Base-by-base conservation (phyloP, 1,140 invertebrate species). In the Rhysida immarginata region DNA sequence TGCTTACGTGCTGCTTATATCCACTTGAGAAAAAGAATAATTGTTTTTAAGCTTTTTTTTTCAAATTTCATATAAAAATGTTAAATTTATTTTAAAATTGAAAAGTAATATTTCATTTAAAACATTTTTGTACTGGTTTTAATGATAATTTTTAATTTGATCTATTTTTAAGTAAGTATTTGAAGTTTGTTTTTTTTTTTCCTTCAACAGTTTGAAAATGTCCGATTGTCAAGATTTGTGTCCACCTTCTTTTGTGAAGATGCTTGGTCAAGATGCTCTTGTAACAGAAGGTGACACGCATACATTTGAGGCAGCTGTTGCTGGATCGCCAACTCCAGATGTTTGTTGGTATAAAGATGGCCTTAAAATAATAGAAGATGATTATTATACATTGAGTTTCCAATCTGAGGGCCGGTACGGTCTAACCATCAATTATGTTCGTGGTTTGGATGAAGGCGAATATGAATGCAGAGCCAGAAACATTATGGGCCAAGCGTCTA, bases 401-500 rank as follows among this genome's bases (percentile, higher is more conserved):
- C 45, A 58, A 14, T 50, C 42, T 23, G 50, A 52, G 14, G 60
- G 60, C 2, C 51, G 50, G 53, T 46, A 57, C 53, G 66, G 64
- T 26, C 42, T 74, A 26, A 59, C 72, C 26, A 69, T 73, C 27
- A 64, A 63, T 43, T 54, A 65, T 24, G 63, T 68, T 13, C 59
- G 51, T n/a, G 68, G 69, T 41, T 65, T 64, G 16, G 74, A 77
- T 62, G 71, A 73, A 49, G 75, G 75, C 8, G 72, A 75, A 57
- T 76, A 76, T 61, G 65, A 66, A 41, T 76, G 73, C 62, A 65
- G 66, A 50, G 71, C 69, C 2, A 69, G 69, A 24, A 77, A 78
- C 61, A 64, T 68, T 26, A 66, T 69, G 54, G 76, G 76, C 13
- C 71, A 74, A 60, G 71, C 73, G 18, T 67, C 65, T 3, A 74